Conservation (phyloP, 2,797 vertebrate genomes). For the Babyrousa celebensis region DNA sequence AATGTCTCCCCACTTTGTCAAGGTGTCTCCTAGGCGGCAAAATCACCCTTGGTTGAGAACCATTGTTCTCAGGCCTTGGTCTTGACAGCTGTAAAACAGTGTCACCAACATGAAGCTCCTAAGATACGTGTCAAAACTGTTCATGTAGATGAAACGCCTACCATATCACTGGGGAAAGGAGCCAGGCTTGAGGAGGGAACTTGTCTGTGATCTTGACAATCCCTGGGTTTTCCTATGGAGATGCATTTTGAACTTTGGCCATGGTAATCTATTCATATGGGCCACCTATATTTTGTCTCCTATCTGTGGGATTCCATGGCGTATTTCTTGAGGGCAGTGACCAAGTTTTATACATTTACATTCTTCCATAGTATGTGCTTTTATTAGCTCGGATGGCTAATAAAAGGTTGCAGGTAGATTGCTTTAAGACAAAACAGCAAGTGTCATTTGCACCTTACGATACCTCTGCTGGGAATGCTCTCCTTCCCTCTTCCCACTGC, state of each 20-base stretch:
- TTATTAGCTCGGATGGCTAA: neutral
- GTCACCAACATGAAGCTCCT: neutral
- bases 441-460: neutral
- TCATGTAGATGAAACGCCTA: neutral
- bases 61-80: neutral
- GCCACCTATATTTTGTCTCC: neutral
- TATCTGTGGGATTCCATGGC: neutral
- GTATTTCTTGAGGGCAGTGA: neutral
- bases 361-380: slow-evolving; percentile 12
- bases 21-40: neutral
- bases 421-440: slow-evolving; percentile 2
- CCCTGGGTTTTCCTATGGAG: neutral
- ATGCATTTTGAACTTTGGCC: neutral
- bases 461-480: neutral
- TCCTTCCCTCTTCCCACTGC: neutral
- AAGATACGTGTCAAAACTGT: neutral
- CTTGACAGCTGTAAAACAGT: neutral
- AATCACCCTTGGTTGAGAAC: neutral
- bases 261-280: neutral
- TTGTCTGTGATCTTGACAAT: neutral
- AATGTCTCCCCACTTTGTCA: neutral
- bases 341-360: neutral
- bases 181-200: neutral
- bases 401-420: neutral
- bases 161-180: neutral